These are phyloP conservation scores for Chesias legatella DNA, from an alignment of 2,888 invertebrate species.

Conservation along the genomic window DNA sequence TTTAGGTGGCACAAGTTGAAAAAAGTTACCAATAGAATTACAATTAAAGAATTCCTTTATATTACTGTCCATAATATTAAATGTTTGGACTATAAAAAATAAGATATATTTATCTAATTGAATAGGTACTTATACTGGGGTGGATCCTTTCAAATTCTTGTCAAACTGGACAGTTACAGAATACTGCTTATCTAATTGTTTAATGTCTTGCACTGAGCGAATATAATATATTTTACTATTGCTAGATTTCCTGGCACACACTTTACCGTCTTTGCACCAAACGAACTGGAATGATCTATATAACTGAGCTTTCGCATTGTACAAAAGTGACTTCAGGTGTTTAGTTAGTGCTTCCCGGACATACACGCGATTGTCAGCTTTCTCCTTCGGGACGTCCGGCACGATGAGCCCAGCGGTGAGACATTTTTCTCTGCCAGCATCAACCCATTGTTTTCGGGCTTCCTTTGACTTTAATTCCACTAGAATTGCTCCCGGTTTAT, in stretches of 20 bases:
- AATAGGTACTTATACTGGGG: not conserved
- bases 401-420: conserved; percentile 23
- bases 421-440: conserved; percentile 21
- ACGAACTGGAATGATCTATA: conserved; percentile 1
- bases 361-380: conserved; percentile 1
- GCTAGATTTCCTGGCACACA: not conserved
- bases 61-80: conserved; percentile 2
- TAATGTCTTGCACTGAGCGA: conserved; percentile 1
- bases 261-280: conserved; percentile 2
- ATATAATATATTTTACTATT: conserved; percentile 3
- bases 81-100: too few relatives aligned
- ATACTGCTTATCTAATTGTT: not conserved
- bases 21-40: conserved; percentile 1
- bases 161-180: too few relatives aligned
- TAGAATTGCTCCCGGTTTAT: conserved; percentile 24
- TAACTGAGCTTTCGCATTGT: not conserved
- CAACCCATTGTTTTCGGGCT: conserved; percentile 24
- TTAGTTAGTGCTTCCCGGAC: conserved; percentile 9
- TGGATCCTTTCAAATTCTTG: not conserved
- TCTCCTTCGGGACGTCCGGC: conserved; percentile 19
- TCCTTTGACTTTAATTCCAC: conserved; percentile 24
- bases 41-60: conserved; percentile 1
- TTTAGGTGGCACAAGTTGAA: conserved; percentile 1
- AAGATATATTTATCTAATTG: too few relatives aligned
- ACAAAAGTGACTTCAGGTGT: not conserved